These are phyloP conservation scores for Bovichtus diacanthus DNA, from an alignment of 2,797 vertebrate species.

Conservation along the genomic window DNA sequence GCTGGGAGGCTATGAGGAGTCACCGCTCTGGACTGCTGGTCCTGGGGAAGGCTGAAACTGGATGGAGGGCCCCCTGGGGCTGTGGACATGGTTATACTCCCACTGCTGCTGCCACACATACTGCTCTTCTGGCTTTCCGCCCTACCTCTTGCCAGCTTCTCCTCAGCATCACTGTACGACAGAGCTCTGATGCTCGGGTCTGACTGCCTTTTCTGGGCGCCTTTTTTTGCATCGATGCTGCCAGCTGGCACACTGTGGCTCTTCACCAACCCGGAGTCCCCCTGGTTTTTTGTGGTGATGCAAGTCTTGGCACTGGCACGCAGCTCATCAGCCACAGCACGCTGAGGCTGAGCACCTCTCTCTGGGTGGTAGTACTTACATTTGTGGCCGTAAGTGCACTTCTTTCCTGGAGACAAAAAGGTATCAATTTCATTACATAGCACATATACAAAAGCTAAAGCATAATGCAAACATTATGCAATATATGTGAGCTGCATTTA, in stretches of 20 bases:
- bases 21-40: conserved; percentile 82
- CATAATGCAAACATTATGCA: not conserved
- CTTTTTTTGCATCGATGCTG: conserved; percentile 87
- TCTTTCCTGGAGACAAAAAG: conserved; percentile 89
- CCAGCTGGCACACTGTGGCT: conserved; percentile 95
- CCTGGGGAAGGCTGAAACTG: conserved; percentile 86
- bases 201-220: conserved; percentile 91
- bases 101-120: conserved; percentile 42
- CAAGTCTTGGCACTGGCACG: conserved; percentile 95
- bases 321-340: conserved; percentile 96
- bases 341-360: conserved; percentile 94
- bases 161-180: conserved; percentile 94
- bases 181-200: conserved; percentile 94
- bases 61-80: conserved; percentile 85
- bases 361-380: conserved; percentile 99
- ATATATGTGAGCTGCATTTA: not conserved
- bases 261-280: conserved; percentile 92
- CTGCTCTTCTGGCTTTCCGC: conserved; percentile 85
- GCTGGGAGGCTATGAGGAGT: conserved; percentile 85
- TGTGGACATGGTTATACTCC: conserved; percentile 64
- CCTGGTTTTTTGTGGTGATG: conserved; percentile 86
- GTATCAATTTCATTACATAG: not conserved
- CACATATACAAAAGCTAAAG: not conserved
- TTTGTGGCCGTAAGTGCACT: conserved; percentile 98
- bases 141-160: conserved; percentile 92